Conservation (phyloP, 2,113 vertebrate species). For the Pholis gunnellus region DNA sequence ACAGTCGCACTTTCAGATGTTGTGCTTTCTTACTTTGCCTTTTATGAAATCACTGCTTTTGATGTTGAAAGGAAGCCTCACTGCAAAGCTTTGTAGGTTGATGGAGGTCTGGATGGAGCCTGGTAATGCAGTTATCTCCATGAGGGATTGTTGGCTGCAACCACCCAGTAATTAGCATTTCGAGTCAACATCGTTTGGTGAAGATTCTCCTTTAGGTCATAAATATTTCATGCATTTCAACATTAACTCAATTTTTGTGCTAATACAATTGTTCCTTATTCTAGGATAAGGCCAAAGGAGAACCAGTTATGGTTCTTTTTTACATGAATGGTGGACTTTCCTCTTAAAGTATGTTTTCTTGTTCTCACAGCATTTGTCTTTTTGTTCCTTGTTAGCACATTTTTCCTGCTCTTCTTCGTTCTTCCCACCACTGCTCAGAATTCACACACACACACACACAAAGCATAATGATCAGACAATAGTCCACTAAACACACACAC, state of each 20-base stretch:
- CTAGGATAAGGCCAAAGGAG: not conserved
- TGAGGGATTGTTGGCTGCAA: not conserved
- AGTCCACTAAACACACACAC: not conserved
- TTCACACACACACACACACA: not conserved
- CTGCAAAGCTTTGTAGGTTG: not conserved
- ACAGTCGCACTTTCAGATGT: not conserved
- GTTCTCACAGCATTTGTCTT: not conserved
- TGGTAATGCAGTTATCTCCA: not conserved
- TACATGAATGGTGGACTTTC: not conserved
- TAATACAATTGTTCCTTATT: not conserved
- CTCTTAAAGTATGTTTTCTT: not conserved
- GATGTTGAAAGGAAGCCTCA: not conserved
- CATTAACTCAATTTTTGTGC: not conserved
- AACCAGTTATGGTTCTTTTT: not conserved
- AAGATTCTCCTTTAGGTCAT: not conserved
- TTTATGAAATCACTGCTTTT: not conserved
- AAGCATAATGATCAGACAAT: not conserved
- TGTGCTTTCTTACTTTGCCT: not conserved
- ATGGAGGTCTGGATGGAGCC: not conserved
- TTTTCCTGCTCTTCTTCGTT: not conserved
- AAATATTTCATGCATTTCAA: slow-evolving; percentile 11
- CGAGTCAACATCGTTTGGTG: not conserved
- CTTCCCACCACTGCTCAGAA: not conserved
- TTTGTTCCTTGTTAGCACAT: not conserved
- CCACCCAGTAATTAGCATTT: not conserved